Percentiles rank a stretch among this genome's conserved stretches.
Conservation (phyloP, 2,797 vertebrate genomes). For the Lophotriccus pileatus region DNA sequence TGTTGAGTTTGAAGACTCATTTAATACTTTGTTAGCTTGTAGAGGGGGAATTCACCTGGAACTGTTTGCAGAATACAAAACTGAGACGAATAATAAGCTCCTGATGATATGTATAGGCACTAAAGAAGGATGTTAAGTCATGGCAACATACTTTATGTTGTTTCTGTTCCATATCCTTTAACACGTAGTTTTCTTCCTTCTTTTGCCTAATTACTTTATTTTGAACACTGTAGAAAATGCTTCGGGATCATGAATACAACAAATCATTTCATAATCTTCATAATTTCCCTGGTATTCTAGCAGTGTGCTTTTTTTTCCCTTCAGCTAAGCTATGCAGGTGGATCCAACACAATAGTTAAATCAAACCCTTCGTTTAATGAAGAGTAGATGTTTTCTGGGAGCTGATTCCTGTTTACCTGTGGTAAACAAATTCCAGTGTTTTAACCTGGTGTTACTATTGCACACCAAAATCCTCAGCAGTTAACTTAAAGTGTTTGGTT, state of each 20-base stretch:
- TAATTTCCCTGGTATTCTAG: not conserved
- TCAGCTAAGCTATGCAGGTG: not conserved
- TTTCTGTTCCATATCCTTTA: not conserved
- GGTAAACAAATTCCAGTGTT: not conserved
- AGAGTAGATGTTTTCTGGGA: not conserved
- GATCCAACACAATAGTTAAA: not conserved
- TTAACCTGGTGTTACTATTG: not conserved
- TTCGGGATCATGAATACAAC: not conserved
- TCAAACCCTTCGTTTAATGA: not conserved
- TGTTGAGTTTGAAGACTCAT: not conserved
- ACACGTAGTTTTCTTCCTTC: not conserved
- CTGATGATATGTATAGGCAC: not conserved
- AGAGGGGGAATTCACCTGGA: not conserved
- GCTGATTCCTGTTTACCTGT: not conserved
- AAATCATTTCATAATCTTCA: not conserved
- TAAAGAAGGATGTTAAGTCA: not conserved
- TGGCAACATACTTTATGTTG: not conserved
- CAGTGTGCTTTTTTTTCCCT: not conserved
- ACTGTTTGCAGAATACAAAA: not conserved
- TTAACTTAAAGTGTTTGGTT: not conserved
- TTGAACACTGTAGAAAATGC: not conserved
- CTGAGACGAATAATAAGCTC: not conserved
- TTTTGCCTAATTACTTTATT: not conserved
- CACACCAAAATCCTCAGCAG: not conserved
- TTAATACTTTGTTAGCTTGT: not conserved